A percentile compares a stretch with the other conserved stretches of the same genome.
These are phyloP conservation scores for Rhinoderma darwinii DNA, from an alignment of 2,113 vertebrate species.

Conservation along the genomic window DNA sequence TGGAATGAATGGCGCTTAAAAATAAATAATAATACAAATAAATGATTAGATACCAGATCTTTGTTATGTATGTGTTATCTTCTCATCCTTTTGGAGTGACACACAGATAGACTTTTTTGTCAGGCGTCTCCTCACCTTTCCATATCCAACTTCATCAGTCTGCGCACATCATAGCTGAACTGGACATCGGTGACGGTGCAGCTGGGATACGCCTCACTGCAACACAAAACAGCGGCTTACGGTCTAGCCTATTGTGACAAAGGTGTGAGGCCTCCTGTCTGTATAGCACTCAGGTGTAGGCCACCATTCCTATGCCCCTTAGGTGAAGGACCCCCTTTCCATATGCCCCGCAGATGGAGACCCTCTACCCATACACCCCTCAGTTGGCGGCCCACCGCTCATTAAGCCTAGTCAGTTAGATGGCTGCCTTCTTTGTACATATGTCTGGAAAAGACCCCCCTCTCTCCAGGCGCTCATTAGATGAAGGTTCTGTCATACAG, in stretches of 20 bases:
- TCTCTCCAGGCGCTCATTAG: background rate
- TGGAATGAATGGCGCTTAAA: too few relatives aligned
- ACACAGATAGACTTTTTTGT: too few relatives aligned
- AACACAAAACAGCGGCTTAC: constrained; percentile 61
- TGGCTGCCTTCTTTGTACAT: background rate
- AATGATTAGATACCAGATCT: too few relatives aligned
- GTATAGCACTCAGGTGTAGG: too few relatives aligned
- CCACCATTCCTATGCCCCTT: background rate
- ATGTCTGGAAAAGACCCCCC: background rate
- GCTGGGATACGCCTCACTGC: constrained; percentile 93
- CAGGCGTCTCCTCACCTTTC: constrained; percentile 80
- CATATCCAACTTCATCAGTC: constrained; percentile 87
- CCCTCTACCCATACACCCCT: background rate
- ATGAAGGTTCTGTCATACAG: background rate
- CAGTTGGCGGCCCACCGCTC: background rate
- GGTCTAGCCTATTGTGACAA: too few relatives aligned
- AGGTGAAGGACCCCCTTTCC: background rate
- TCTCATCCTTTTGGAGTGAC: too few relatives aligned
- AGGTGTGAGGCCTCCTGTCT: too few relatives aligned
- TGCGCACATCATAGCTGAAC: constrained; percentile 90
- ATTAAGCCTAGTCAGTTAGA: too few relatives aligned
- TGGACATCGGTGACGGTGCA: constrained; percentile 91
- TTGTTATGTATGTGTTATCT: too few relatives aligned
- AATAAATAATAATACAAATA: too few relatives aligned
- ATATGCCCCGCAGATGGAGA: background rate